Evolutionary conservation across 2,888 invertebrate genomes (phyloP).

Genomic region (Barypeithes pellucidus): DNA sequence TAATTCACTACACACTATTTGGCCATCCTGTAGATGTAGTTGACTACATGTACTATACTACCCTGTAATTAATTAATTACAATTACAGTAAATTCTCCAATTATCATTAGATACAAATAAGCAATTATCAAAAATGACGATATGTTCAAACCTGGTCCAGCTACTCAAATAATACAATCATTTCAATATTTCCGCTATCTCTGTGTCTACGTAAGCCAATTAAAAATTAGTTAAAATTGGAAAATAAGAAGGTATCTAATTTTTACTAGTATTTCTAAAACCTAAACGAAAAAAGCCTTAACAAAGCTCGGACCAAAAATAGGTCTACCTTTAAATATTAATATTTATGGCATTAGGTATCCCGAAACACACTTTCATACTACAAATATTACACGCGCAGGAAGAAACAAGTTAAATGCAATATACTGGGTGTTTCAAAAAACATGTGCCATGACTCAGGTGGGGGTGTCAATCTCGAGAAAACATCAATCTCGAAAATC

Average conservation of each 20-base stretch:
- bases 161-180: slow-evolving; percentile 22
- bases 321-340: slow-evolving; percentile 12
- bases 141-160: slow-evolving; percentile 28
- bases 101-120: background rate
- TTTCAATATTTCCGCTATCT: background rate
- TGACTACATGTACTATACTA: background rate
- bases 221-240: slow-evolving; percentile 19
- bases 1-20: no score
- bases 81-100: background rate
- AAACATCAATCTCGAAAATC: no score
- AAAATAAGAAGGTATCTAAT: slow-evolving; percentile 12
- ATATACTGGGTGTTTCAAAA: no score
- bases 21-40: no score
- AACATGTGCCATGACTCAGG: no score
- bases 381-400: no score
- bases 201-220: slow-evolving; percentile 22
- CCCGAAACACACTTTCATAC: slow-evolving; percentile 15
- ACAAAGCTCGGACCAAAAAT: slow-evolving; percentile 32
- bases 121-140: slow-evolving; percentile 6
- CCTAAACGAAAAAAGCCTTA: slow-evolving; percentile 21
- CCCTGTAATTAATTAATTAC: slow-evolving; percentile 3
- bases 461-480: no score
- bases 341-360: slow-evolving; percentile 19
- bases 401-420: no score
- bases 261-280: slow-evolving; percentile 28